Evolutionary conservation across 1,140 invertebrate species (phyloP), one percentile per base, ranked within the genome.

Genomic region (Cotesia vestalis): DNA sequence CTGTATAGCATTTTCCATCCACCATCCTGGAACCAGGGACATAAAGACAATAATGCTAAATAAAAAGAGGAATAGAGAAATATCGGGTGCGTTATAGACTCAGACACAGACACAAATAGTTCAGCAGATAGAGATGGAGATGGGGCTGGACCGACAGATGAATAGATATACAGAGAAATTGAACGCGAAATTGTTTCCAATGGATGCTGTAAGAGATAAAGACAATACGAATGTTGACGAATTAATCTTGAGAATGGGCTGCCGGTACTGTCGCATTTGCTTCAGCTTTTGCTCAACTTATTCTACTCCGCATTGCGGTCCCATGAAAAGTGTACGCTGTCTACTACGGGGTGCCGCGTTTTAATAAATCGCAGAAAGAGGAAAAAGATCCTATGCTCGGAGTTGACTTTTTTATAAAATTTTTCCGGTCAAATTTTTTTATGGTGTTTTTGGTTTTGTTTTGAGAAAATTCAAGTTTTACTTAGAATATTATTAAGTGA

Each of bases 261-360:
- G 17, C 57, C 27, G 57, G 14, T 27, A 46, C 40, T 46, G 40
- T 2, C 5, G 40, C 40, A 46, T 46, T 46, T 46, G 40, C 40
- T 46, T 46, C 11, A 9, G 40, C 40, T 46, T 46, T 46, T 8
- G 11, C 40, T 46, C 5, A 27, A 27, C 27, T 11, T 46, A 46
- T 46, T 46, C 40, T 11, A 11, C 40, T 80, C 78, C 77, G 78
- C 78, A 80, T 79, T 80, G 78, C 78, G 78, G 78, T 80, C 67
- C 17, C 55, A 35, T 35, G 53, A 40, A 59, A 55, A 69, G 67
- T 59, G 40, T 36, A 53, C 67, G 35, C 67, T 59, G 14, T 35
- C 14, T 27, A 17, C 20, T 38, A 27, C 27, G 40, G 64, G 64
- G 53, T 66, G 55, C n/a, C 20, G 27, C 27, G 57, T 59, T 59